Evolutionary conservation across 2,888 invertebrate genomes (phyloP).

Genomic region (Nyleta sp.): DNA sequence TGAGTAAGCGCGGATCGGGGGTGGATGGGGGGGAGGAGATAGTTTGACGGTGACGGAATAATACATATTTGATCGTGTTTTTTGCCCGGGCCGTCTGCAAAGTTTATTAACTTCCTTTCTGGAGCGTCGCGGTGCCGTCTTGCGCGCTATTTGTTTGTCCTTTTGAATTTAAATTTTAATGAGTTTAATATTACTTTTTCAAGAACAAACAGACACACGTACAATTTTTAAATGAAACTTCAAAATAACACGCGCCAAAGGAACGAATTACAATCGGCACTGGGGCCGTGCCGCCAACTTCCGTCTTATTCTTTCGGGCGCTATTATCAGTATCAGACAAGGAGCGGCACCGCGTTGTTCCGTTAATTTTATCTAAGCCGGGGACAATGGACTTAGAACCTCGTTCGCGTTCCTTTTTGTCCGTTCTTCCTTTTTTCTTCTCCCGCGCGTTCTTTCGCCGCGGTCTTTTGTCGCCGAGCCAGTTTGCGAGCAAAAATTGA

Average conservation of each 20-base stretch:
- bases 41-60: constrained; percentile 1
- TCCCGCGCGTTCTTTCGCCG: neutral
- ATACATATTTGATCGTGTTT: constrained; percentile 19
- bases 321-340: too few species aligned
- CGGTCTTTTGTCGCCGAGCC: neutral
- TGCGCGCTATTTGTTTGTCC: constrained; percentile 9
- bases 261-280: neutral
- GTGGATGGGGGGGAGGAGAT: neutral
- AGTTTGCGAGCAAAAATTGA: constrained; percentile 12
- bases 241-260: neutral
- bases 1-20: neutral
- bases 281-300: neutral
- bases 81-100: constrained; percentile 6
- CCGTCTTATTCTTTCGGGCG: too few species aligned
- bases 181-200: constrained; percentile 23
- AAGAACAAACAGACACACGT: neutral
- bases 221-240: neutral
- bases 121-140: neutral
- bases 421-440: neutral
- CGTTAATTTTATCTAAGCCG: constrained; percentile 43
- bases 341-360: constrained; percentile 16
- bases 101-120: constrained; percentile 23
- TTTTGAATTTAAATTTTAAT: constrained; percentile 34
- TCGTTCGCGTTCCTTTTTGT: constrained; percentile 1
- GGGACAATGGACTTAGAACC: constrained; percentile 41